Base-by-base conservation (phyloP, 2,888 invertebrate genomes). In the Diogma glabrata region DNA sequence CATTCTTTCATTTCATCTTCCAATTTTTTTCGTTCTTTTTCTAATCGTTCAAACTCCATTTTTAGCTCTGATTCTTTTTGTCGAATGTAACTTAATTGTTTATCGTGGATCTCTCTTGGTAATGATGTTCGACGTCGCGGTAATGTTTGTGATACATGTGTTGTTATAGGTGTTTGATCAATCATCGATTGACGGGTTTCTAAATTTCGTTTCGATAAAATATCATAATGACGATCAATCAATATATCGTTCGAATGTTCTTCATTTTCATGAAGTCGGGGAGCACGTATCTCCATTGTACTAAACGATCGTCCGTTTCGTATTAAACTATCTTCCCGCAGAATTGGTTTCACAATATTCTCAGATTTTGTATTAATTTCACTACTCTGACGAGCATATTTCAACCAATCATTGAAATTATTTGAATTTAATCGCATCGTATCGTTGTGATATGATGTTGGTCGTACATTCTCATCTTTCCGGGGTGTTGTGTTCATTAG, bases 11-110 rank as follows among this genome's bases (percentile, higher is more conserved):
- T 57, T 60, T 67, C 61, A 47, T 67, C 57, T 66, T 71, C 59
- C 1, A 69, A 55, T 1, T 63, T 64, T 0, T 67, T 63, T 50
- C 78, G 77, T 59, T 79, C 75, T 36, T 73, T 70, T 67, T 82
- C 81, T 28, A 84, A 65, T 2, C 76, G 72, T 55, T 76, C 74
- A 56, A 83, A 75, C 68, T 84, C 82, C 23, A 75, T 69, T 67
- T 79, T 78, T 6, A 84, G 75, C 63, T 82, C 78, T 58, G 77
- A 75, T 68, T 84, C 84, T 66, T 82, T 82, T 64, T 75, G 75
- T 26, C 75, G 66, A 26, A 84, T 79, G 57, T 81, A 78, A 60
- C 79, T 75, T 68, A 82, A 75, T 69, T 80, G 79, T 57, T 74
- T 73, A 52, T 78, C 75, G 66, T 75, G 76, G 61, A 82, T 64